These are phyloP conservation scores for Furnarius figulus DNA, from an alignment of 2,113 vertebrate species.

Conservation along the genomic window DNA sequence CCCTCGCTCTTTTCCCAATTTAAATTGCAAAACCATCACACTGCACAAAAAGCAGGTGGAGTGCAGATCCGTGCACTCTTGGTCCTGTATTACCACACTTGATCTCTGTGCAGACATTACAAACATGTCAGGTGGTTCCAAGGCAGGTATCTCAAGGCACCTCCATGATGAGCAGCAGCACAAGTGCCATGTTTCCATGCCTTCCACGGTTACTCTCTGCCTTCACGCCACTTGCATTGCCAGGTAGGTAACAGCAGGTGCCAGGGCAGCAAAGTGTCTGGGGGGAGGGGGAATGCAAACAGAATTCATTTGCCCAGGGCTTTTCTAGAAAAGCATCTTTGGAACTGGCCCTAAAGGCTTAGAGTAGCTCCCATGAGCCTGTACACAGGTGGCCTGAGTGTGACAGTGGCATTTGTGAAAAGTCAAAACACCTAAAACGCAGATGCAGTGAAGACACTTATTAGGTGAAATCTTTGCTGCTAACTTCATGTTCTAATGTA, in stretches of 20 bases:
- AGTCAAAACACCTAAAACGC: neutral
- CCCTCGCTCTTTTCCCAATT: neutral
- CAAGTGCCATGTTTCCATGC: neutral
- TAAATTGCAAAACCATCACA: neutral
- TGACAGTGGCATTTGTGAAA: neutral
- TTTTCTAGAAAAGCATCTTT: neutral
- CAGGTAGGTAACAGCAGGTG: neutral
- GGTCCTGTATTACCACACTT: too few species aligned
- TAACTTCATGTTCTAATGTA: neutral
- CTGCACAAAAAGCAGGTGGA: neutral
- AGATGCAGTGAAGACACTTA: neutral
- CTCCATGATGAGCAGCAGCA: accelerated
- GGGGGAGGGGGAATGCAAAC: accelerated
- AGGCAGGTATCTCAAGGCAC: neutral
- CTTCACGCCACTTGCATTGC: neutral
- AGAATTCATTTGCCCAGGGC: neutral
- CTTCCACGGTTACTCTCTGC: neutral
- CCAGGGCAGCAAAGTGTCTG: neutral
- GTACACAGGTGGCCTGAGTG: accelerated
- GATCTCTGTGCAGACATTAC: neutral
- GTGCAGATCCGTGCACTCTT: neutral
- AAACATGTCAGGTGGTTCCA: accelerated
- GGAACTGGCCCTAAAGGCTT: neutral
- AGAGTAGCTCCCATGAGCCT: neutral
- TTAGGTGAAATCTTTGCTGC: neutral